phyloP scores from a whole-genome alignment of 2,113 vertebrate genomes.

The Cyrtonyx montezumae region DNA sequence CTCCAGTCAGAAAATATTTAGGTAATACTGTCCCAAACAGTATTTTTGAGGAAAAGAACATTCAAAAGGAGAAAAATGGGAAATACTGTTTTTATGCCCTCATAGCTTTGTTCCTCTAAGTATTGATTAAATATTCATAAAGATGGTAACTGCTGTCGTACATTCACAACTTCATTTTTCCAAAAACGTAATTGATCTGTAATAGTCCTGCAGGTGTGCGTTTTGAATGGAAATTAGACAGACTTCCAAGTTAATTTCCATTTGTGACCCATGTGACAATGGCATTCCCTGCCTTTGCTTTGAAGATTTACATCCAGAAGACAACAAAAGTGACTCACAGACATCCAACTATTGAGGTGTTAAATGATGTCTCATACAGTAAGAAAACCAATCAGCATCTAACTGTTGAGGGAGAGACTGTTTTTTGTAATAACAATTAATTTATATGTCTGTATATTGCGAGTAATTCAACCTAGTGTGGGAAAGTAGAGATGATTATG shows the following conservation, averaged over 20 bases:
- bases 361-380: neutral
- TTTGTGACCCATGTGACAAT: neutral
- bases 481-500: neutral
- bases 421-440: neutral
- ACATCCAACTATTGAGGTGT: neutral
- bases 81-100: neutral
- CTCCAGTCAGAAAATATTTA: neutral
- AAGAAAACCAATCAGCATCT: neutral
- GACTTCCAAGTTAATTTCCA: neutral
- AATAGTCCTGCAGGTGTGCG: neutral
- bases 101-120: neutral
- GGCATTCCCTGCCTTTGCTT: neutral
- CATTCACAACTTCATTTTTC: neutral
- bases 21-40: neutral
- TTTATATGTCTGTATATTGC: neutral
- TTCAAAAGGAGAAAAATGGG: neutral
- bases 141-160: neutral
- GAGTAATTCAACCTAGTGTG: neutral
- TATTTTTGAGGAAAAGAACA: neutral
- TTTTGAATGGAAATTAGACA: neutral
- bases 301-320: neutral
- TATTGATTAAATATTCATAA: neutral
- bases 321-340: neutral
- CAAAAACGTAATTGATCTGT: neutral
- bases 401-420: neutral